A percentile compares a stretch with the other conserved stretches of the same genome.
Conservation (phyloP, 2,797 vertebrate species). For the Ptychadena robeensis region DNA sequence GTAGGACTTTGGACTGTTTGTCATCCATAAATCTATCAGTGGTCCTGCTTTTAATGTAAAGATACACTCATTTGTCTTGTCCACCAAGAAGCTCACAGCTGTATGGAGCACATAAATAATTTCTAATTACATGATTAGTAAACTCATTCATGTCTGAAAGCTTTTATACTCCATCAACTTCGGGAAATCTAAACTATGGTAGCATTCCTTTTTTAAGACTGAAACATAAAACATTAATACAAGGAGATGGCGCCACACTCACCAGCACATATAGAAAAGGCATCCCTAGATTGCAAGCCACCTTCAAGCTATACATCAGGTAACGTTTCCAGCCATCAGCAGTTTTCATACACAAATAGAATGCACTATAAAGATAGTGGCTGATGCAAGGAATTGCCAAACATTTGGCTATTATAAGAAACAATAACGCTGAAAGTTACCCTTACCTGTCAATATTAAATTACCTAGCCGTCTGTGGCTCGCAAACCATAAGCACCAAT, state of each 20-base stretch:
- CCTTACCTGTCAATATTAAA: no score
- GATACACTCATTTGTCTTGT: neutral
- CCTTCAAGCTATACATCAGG: neutral
- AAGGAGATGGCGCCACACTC: neutral
- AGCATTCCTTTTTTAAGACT: neutral
- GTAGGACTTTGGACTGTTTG: neutral
- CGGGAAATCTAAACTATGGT: neutral
- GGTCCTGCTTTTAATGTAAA: neutral
- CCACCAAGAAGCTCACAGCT: neutral
- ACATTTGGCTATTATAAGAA: no score
- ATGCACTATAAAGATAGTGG: neutral
- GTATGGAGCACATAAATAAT: neutral
- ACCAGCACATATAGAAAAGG: neutral
- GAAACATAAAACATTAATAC: neutral
- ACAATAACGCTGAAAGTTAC: no score
- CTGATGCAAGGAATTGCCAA: neutral
- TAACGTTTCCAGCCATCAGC: neutral
- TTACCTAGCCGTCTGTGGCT: no score
- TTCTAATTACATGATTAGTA: conserved; percentile 7
- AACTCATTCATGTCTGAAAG: conserved; percentile 7
- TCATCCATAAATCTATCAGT: conserved; percentile 1
- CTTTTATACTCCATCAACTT: conserved; percentile 5
- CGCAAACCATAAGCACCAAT: no score
- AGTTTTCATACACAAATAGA: neutral
- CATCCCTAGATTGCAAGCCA: neutral